Evolutionary conservation across 92 coral and sea anemone species (phyloP).

Genomic region (Parazoanthus darwini): DNA sequence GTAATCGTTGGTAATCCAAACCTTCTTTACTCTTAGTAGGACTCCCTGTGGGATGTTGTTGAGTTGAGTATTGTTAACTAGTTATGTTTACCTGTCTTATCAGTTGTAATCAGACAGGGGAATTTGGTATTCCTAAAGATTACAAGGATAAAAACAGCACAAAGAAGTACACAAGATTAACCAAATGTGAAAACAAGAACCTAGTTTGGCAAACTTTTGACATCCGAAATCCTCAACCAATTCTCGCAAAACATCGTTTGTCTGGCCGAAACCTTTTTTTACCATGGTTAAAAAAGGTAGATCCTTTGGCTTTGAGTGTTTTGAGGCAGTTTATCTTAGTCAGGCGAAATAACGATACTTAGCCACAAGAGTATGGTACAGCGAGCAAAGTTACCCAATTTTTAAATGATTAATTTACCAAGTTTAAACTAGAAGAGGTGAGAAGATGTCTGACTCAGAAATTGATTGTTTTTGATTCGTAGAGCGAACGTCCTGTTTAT

Average conservation of each 20-base stretch:
- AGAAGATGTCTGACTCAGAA: background rate
- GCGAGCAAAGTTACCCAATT: background rate
- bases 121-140: background rate
- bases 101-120: background rate
- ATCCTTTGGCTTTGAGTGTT: background rate
- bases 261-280: background rate
- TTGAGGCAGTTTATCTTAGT: background rate
- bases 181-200: background rate
- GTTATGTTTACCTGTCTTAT: background rate
- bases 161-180: background rate
- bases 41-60: no score
- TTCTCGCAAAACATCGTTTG: no score
- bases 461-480: background rate
- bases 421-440: background rate
- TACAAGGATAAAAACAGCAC: background rate
- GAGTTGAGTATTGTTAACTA: no score
- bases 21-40: no score
- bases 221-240: background rate
- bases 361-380: no score
- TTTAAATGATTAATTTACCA: no score
- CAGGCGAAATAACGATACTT: background rate
- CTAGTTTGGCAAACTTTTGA: background rate
- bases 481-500: constrained; percentile 16
- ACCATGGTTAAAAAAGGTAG: background rate
- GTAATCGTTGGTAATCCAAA: no score